Percentiles rank a stretch among this genome's conserved stretches.
phyloP scores from a whole-genome alignment of 2,888 invertebrate genomes.

The Drosophila acutilabella region DNA sequence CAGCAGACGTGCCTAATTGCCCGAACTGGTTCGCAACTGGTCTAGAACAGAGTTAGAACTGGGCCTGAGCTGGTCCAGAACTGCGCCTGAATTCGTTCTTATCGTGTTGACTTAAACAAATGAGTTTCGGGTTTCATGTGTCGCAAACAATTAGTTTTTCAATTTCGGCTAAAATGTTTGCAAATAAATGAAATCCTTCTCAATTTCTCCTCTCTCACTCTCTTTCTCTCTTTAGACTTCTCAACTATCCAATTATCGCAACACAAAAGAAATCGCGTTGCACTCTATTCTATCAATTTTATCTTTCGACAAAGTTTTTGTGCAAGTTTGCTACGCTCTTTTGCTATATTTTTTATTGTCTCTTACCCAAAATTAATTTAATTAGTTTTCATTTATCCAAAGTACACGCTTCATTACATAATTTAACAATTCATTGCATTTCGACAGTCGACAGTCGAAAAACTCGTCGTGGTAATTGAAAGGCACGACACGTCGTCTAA shows the following conservation, averaged over 20 bases:
- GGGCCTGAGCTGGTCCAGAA: neutral
- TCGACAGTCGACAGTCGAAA: slow-evolving; percentile 51
- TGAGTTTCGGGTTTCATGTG: slow-evolving; percentile 43
- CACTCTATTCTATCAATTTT: slow-evolving; percentile 6
- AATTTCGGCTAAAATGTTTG: slow-evolving; percentile 60
- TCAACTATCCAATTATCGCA: slow-evolving; percentile 20
- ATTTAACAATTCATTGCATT: slow-evolving; percentile 72
- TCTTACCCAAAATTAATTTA: slow-evolving; percentile 54
- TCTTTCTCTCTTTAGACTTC: slow-evolving; percentile 13
- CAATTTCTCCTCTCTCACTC: neutral
- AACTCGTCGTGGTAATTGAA: slow-evolving; percentile 55
- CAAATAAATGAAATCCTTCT: slow-evolving; percentile 52
- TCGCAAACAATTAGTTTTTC: slow-evolving; percentile 65
- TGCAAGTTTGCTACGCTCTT: slow-evolving; percentile 48
- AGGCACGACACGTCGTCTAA: slow-evolving; percentile 58
- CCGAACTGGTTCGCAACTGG: slow-evolving; percentile 21
- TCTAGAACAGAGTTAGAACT: neutral
- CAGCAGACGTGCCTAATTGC: slow-evolving; percentile 65
- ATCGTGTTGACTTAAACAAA: slow-evolving; percentile 43
- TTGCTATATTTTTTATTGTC: neutral
- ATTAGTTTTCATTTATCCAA: slow-evolving; percentile 72
- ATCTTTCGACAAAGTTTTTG: slow-evolving; percentile 35
- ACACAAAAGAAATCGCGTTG: neutral
- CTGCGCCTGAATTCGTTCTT: slow-evolving; percentile 31
- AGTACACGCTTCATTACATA: slow-evolving; percentile 71